Evolutionary conservation across 1,140 invertebrate species (phyloP).

Genomic region (Cecropterus lyciades): DNA sequence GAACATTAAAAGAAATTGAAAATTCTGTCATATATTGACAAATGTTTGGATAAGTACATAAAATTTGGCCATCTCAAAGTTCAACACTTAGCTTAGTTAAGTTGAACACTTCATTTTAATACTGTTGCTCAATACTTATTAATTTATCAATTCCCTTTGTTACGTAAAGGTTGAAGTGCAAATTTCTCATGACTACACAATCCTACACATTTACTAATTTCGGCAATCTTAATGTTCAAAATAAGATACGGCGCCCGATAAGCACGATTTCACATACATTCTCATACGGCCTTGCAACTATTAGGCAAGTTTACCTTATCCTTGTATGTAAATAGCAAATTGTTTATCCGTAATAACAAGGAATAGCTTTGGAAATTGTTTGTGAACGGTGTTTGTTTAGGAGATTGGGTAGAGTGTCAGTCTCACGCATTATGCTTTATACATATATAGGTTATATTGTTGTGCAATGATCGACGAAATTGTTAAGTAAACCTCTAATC

Average conservation of each 20-base stretch:
- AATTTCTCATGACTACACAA: slow-evolving; percentile 1
- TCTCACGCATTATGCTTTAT: neutral
- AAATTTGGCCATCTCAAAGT: no score
- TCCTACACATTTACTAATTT: neutral
- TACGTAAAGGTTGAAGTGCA: neutral
- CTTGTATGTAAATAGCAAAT: slow-evolving; percentile 39
- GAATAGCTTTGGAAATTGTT: slow-evolving; percentile 25
- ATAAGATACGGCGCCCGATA: neutral
- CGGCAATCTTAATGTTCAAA: neutral
- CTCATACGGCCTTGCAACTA: slow-evolving; percentile 20
- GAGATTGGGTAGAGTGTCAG: slow-evolving; percentile 20
- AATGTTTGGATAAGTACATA: no score
- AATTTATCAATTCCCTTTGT: neutral
- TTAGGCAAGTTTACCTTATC: slow-evolving; percentile 37
- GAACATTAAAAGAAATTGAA: no score
- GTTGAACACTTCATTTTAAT: no score
- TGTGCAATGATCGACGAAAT: neutral
- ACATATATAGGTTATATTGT: no score
- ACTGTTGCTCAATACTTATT: neutral
- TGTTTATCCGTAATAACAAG: slow-evolving; percentile 39
- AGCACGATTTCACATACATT: neutral
- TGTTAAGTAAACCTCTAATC: no score
- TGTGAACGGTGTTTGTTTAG: slow-evolving; percentile 7
- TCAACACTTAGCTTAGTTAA: neutral
- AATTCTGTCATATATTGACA: no score